Percentiles rank a stretch among this genome's conserved stretches.
These are phyloP conservation scores for Uromys caudimaculatus DNA, from an alignment of 2,797 vertebrate species.

Conservation along the genomic window DNA sequence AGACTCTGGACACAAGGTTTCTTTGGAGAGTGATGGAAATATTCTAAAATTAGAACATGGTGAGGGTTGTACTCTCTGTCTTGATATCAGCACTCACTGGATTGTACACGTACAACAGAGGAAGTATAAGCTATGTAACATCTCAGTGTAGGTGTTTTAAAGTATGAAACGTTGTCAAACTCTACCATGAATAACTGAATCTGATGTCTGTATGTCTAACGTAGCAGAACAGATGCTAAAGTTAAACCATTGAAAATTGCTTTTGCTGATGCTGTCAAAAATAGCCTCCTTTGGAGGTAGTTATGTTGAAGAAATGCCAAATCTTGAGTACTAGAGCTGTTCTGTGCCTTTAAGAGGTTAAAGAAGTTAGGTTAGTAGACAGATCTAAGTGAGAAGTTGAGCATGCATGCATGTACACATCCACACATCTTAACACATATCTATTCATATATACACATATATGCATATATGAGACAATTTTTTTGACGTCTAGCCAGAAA, in stretches of 20 bases:
- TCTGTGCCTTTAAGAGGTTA: background rate
- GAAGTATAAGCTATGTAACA: background rate
- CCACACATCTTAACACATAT: background rate
- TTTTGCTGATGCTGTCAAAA: background rate
- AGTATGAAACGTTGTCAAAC: background rate
- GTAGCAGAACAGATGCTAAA: background rate
- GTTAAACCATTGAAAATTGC: background rate
- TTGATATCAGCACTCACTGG: background rate
- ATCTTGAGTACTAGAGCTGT: background rate
- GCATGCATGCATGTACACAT: background rate
- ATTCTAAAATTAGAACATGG: conserved; percentile 60
- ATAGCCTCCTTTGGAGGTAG: background rate
- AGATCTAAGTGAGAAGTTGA: background rate
- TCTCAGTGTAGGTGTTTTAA: background rate
- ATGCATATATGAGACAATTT: background rate
- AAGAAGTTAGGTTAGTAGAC: background rate
- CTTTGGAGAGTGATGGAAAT: conserved; percentile 47
- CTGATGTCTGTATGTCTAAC: background rate
- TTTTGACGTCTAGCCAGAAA: background rate
- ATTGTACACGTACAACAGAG: background rate
- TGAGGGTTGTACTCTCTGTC: background rate
- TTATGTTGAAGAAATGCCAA: background rate
- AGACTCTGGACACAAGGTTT: conserved; percentile 31
- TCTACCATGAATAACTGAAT: background rate
- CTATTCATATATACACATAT: background rate